phyloP scores from a whole-genome alignment of 1,140 invertebrate genomes.

The Solenopsis invicta region DNA sequence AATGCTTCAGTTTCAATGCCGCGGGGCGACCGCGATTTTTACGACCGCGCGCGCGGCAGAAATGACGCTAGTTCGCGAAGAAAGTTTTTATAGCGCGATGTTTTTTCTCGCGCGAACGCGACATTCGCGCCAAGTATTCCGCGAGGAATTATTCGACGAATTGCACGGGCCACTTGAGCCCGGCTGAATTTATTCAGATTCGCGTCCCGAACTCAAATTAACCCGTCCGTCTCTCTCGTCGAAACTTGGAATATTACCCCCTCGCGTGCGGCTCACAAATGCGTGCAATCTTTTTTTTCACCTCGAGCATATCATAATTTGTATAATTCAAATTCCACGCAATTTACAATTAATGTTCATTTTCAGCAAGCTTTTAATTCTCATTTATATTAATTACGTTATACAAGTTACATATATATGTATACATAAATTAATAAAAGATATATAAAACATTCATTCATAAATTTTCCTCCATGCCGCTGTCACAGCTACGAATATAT shows the following conservation, averaged over 20 bases:
- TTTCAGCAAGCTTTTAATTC: not conserved
- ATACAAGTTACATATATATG: not conserved
- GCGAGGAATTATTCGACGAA: conserved; percentile 59
- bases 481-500: not conserved
- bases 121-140: not conserved
- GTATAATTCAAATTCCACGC: not conserved
- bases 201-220: conserved; percentile 31
- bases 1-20: conserved; percentile 36
- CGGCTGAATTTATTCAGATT: conserved; percentile 59
- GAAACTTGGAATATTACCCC: conserved; percentile 36
- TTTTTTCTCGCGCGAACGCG: conserved; percentile 4
- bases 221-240: not conserved
- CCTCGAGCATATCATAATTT: not conserved
- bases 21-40: conserved; percentile 40
- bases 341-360: not conserved
- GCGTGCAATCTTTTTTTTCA: not conserved
- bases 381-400: not conserved
- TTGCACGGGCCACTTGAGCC: conserved; percentile 45
- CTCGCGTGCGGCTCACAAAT: not conserved
- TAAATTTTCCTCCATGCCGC: not conserved
- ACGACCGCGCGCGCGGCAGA: not conserved
- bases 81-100: conserved; percentile 61
- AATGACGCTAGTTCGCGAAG: not conserved
- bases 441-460: not conserved
- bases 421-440: not conserved